Conservation (phyloP, 2,888 invertebrate species). For the Hyppa rectilinea region DNA sequence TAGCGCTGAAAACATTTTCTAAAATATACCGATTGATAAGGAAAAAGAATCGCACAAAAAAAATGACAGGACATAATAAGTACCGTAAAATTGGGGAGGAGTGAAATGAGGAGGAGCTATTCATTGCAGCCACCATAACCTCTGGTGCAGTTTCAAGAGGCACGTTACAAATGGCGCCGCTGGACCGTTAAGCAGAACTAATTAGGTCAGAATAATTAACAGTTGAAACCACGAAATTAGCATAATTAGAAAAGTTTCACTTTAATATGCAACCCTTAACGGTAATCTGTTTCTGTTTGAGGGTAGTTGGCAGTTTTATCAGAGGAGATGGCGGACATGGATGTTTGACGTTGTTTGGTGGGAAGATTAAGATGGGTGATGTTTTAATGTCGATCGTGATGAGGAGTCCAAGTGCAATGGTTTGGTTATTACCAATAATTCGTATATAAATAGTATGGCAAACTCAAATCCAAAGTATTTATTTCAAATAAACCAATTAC, state of each 20-base stretch:
- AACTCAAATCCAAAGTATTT: too few species aligned
- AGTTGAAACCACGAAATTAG: constrained; percentile 44
- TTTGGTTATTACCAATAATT: not conserved
- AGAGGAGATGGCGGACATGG: constrained; percentile 15
- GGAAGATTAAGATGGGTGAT: not conserved
- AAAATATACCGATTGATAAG: not conserved
- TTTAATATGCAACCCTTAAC: constrained; percentile 59
- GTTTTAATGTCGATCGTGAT: not conserved
- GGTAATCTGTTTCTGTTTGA: constrained; percentile 42
- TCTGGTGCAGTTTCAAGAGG: constrained; percentile 24
- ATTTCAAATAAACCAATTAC: too few species aligned
- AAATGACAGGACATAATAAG: not conserved
- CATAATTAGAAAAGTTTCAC: constrained; percentile 60
- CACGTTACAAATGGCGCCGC: constrained; percentile 43
- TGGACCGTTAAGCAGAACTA: constrained; percentile 36
- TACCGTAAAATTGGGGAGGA: constrained; percentile 1
- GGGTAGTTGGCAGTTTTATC: constrained; percentile 13
- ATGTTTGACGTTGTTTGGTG: not conserved
- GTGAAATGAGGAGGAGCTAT: constrained; percentile 5
- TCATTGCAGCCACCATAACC: constrained; percentile 17
- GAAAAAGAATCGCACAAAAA: not conserved
- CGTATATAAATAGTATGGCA: too few species aligned
- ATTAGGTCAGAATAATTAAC: constrained; percentile 54
- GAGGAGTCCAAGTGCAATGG: constrained; percentile 5
- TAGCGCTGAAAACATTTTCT: constrained; percentile 4